Base-by-base conservation (phyloP, 2,888 invertebrate species). In the Ectemnius lituratus region DNA sequence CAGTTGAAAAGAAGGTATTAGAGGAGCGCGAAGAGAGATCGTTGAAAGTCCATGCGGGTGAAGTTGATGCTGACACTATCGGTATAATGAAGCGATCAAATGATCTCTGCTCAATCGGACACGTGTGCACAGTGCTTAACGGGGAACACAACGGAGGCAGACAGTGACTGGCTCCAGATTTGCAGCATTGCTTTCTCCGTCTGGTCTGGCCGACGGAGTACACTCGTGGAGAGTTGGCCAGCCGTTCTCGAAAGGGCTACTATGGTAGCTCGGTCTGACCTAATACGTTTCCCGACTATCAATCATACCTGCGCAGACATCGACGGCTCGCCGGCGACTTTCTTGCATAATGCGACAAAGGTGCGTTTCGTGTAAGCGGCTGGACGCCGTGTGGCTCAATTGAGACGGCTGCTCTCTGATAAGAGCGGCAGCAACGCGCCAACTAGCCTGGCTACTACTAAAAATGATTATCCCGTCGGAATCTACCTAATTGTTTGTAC, bases 201-300 rank as follows among this genome's bases (percentile, higher is more conserved):
- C 79, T 65, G 67, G 69, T 46, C 68, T 60, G 52, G 62, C 57
- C 58, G 52, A 45, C 37, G 27, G 6, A 62, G 18, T 14, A 16
- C 56, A 71, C 67, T 70, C 49, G 62, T 47, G 67, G 70, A 71
- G 65, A 73, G 81, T 72, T 75, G 62, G 76, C 73, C 75, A 67
- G 73, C 66, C n/a, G 67, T 52, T 52, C 37, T 37, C 71, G 73
- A 74, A 62, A 76, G 75, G 78, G 82, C 86, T 86, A 83, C 85
- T 74, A 81, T 80, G 73, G 83, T 84, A 85, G 86, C 84, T 18
- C 65, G 59, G 70, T 69, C 64, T 84, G 84, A 84, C 83, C 85
- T 84, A 83, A 85, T 86, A 84, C 82, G 81, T 80, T 81, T 76
- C 80, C 76, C 81, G 84, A 80, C 87, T 82, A 88, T 88, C 87